Evolutionary conservation across 2,113 vertebrate genomes (phyloP).

Genomic region (Laticauda colubrina): DNA sequence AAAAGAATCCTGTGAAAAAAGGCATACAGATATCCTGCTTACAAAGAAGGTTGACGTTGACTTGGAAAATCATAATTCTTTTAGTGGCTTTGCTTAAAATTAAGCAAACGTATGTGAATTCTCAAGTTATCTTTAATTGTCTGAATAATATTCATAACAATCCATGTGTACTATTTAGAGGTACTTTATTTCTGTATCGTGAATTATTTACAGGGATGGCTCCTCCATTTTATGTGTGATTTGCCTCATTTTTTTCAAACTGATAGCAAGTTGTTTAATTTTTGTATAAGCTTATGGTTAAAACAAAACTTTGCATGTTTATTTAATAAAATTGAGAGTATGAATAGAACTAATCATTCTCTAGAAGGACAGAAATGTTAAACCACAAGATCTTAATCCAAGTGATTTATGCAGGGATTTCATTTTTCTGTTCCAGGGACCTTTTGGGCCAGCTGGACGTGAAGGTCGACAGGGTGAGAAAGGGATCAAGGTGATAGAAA

Average conservation of each 20-base stretch:
- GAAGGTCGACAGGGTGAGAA: constrained; percentile 88
- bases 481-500: constrained; percentile 78
- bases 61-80: neutral
- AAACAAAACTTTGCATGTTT: neutral
- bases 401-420: neutral
- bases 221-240: neutral
- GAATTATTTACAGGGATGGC: neutral
- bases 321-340: neutral
- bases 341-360: neutral
- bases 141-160: neutral
- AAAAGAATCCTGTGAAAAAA: neutral
- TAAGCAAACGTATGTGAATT: neutral
- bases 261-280: neutral
- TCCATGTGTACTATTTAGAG: neutral
- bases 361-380: neutral
- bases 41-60: neutral
- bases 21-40: neutral
- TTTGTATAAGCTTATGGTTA: neutral
- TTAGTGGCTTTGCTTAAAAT: neutral
- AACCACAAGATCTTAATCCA: neutral
- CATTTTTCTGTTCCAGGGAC: constrained; percentile 70
- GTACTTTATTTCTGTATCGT: neutral
- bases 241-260: neutral
- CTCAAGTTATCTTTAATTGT: neutral
- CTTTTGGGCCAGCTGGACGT: constrained; percentile 72